A percentile compares a stretch with the other conserved stretches of the same genome.
Conservation (phyloP, 2,113 vertebrate genomes). For the Phodopus roborovskii region DNA sequence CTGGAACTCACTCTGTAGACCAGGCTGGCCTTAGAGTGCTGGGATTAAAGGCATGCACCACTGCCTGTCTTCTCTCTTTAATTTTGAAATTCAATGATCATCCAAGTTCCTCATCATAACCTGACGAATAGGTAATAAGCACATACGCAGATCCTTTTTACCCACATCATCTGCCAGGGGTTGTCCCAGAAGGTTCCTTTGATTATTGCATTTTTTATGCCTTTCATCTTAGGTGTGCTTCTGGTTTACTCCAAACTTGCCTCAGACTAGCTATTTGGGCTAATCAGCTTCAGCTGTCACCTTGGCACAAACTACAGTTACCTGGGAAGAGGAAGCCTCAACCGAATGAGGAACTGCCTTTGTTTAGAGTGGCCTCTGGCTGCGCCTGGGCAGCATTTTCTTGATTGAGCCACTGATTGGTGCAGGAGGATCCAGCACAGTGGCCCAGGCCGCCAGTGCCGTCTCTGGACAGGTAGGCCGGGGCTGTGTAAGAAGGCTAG, state of each 20-base stretch:
- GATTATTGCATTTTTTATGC: background rate
- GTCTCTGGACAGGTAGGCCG: too few species aligned
- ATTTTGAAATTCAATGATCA: background rate
- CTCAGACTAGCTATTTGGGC: background rate
- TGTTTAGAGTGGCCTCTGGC: background rate
- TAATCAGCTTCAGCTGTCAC: background rate
- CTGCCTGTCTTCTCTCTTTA: background rate
- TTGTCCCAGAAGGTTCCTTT: background rate
- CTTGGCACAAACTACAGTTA: background rate
- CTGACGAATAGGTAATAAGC: background rate
- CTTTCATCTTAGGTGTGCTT: background rate
- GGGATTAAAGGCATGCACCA: background rate
- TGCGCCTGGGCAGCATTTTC: background rate
- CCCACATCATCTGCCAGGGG: background rate
- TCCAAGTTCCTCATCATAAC: background rate
- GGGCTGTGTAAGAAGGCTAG: too few species aligned
- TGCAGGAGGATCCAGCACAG: background rate
- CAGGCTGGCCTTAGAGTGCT: background rate
- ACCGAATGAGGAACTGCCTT: background rate
- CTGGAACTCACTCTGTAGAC: background rate
- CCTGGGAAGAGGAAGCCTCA: background rate
- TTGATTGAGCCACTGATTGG: background rate
- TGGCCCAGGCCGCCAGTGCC: too few species aligned
- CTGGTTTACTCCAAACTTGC: background rate
- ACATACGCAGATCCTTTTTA: background rate